phyloP scores from a whole-genome alignment of 2,113 vertebrate species.

The Boulengeromyrus knoepffleri region DNA sequence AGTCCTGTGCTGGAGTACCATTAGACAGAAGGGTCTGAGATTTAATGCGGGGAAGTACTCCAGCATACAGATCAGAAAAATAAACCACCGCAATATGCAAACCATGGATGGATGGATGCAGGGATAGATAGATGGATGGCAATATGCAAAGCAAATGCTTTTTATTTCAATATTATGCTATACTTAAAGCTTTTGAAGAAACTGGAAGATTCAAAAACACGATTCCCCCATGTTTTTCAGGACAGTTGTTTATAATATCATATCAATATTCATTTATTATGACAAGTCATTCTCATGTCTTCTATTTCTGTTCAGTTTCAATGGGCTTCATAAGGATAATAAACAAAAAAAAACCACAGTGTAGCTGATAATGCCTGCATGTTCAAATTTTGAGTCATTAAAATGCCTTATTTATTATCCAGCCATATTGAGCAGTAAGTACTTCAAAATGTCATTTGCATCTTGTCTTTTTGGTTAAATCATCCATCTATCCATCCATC shows the following conservation, averaged over 20 bases:
- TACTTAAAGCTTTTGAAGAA: background rate
- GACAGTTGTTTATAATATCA: background rate
- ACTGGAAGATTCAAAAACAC: background rate
- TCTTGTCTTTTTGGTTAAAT: background rate
- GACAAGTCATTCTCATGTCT: background rate
- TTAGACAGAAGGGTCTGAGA: background rate
- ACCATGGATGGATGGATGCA: background rate
- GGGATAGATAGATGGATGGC: background rate
- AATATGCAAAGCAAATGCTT: background rate
- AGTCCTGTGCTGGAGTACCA: background rate
- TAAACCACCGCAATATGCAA: background rate
- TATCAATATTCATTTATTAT: too few species aligned
- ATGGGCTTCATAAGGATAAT: background rate
- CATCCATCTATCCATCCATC: background rate
- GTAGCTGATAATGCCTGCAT: background rate
- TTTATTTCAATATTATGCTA: background rate
- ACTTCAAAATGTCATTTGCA: background rate
- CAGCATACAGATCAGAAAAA: background rate
- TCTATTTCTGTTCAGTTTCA: background rate
- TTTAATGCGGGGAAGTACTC: background rate
- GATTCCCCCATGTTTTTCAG: background rate
- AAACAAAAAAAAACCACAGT: background rate
- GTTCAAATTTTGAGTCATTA: background rate
- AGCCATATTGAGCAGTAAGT: background rate
- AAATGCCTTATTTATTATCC: background rate